Conservation (phyloP, 1,140 invertebrate genomes). For the Drosophila sechellia region DNA sequence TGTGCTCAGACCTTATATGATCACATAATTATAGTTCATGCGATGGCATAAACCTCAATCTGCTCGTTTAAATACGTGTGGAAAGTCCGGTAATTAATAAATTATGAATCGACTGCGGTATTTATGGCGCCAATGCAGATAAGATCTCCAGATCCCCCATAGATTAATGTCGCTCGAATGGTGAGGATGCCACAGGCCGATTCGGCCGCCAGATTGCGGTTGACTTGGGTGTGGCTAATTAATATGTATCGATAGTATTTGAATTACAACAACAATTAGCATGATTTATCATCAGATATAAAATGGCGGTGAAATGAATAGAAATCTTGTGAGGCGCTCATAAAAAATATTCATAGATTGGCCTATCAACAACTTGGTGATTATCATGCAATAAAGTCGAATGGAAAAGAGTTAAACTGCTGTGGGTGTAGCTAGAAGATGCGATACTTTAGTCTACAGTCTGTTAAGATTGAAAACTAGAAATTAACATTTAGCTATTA, state of each 20-base stretch:
- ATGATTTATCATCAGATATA: constrained; percentile 69
- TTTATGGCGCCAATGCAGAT: constrained; percentile 76
- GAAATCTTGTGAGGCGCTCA: constrained; percentile 27
- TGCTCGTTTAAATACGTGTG: constrained; percentile 66
- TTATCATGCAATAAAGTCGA: constrained; percentile 21
- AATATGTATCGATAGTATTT: constrained; percentile 79
- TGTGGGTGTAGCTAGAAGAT: neutral
- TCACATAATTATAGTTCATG: constrained; percentile 41
- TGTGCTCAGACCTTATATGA: constrained; percentile 13
- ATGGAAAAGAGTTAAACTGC: neutral
- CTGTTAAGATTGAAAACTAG: neutral
- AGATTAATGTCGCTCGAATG: constrained; percentile 63
- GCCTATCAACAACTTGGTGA: constrained; percentile 56
- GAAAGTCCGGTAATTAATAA: constrained; percentile 79
- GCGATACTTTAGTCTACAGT: neutral
- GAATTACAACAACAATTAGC: constrained; percentile 79
- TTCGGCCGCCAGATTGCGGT: constrained; percentile 22
- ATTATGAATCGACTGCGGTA: constrained; percentile 72
- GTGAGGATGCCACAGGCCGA: constrained; percentile 50
- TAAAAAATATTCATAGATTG: constrained; percentile 65
- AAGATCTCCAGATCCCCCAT: constrained; percentile 58
- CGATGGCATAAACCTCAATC: constrained; percentile 50
- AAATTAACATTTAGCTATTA: neutral
- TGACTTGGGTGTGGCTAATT: constrained; percentile 73
- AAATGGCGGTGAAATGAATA: constrained; percentile 60